Percentiles rank a stretch among this genome's conserved stretches.
Conservation (phyloP, 1,140 invertebrate genomes). For the Calliopsis andreniformis region DNA sequence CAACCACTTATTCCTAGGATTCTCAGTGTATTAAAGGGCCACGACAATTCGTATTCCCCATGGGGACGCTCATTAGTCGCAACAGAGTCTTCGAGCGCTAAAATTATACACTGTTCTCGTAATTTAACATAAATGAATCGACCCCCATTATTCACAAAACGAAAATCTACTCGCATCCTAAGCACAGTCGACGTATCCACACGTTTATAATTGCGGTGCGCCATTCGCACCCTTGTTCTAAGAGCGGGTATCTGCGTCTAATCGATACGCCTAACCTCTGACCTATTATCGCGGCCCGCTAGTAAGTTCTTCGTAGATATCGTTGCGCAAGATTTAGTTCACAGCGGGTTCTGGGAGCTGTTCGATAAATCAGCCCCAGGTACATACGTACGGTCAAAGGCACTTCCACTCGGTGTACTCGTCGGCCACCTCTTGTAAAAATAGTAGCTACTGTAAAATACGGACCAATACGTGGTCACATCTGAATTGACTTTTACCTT, state of each 20-base stretch:
- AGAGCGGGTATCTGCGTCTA: slow-evolving; percentile 58
- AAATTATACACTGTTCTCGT: slow-evolving; percentile 14
- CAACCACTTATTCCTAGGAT: too few relatives aligned
- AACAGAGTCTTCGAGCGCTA: background rate
- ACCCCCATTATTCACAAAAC: slow-evolving; percentile 5
- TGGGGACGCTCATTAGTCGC: background rate
- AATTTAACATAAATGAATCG: slow-evolving; percentile 38
- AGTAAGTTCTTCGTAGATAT: slow-evolving; percentile 57
- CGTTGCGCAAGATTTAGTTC: slow-evolving; percentile 57
- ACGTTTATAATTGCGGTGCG: slow-evolving; percentile 28
- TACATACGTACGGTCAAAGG: slow-evolving; percentile 45
- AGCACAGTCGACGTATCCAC: slow-evolving; percentile 21
- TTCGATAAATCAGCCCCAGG: slow-evolving; percentile 47
- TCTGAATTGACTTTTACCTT: background rate
- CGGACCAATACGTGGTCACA: background rate
- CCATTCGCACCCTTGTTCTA: slow-evolving; percentile 56
- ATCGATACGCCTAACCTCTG: slow-evolving; percentile 66
- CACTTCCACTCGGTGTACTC: slow-evolving; percentile 10
- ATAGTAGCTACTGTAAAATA: slow-evolving; percentile 14
- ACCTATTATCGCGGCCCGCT: slow-evolving; percentile 62
- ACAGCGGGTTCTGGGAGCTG: slow-evolving; percentile 29
- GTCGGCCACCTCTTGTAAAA: slow-evolving; percentile 25
- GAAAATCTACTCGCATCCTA: slow-evolving; percentile 34
- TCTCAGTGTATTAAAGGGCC: too few relatives aligned
- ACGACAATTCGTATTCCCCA: background rate